Evolutionary conservation across 1,140 invertebrate species (phyloP).

Genomic region (Gonatopus flavifemur): DNA sequence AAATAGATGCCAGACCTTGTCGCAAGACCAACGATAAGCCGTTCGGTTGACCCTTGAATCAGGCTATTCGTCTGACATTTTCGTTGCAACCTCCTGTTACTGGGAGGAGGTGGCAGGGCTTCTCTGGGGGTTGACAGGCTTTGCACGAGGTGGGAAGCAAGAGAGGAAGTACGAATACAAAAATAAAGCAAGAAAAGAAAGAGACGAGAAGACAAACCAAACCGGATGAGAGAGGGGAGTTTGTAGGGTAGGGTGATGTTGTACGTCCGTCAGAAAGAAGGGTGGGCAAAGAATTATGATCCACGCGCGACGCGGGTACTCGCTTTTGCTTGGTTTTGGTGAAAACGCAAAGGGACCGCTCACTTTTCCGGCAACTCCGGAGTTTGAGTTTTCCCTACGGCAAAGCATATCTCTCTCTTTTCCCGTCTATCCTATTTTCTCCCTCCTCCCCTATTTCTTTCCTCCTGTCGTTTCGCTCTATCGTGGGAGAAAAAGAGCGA

Average conservation of each 20-base stretch:
- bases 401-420: conserved; percentile 4
- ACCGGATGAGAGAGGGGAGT: conserved; percentile 7
- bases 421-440: conserved; percentile 2
- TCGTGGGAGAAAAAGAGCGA: conserved; percentile 2
- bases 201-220: conserved; percentile 4
- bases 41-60: conserved; percentile 13
- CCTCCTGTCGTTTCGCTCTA: not conserved
- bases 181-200: conserved; percentile 1
- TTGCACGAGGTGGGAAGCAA: not conserved
- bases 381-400: too few species aligned
- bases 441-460: conserved; percentile 6
- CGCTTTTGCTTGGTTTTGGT: too few species aligned
- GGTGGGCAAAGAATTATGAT: conserved; percentile 43
- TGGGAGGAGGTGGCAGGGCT: conserved; percentile 12
- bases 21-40: too few species aligned
- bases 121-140: conserved; percentile 10
- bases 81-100: conserved; percentile 5
- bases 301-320: conserved; percentile 23
- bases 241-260: conserved; percentile 4
- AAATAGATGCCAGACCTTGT: too few species aligned
- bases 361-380: conserved; percentile 27
- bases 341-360: conserved; percentile 36
- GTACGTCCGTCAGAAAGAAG: conserved; percentile 10
- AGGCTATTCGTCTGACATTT: conserved; percentile 25
- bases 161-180: not conserved